Percentiles rank a stretch among this genome's conserved stretches.
These are phyloP conservation scores for Rhynchonycteris naso DNA, from an alignment of 2,797 vertebrate species.

Conservation along the genomic window DNA sequence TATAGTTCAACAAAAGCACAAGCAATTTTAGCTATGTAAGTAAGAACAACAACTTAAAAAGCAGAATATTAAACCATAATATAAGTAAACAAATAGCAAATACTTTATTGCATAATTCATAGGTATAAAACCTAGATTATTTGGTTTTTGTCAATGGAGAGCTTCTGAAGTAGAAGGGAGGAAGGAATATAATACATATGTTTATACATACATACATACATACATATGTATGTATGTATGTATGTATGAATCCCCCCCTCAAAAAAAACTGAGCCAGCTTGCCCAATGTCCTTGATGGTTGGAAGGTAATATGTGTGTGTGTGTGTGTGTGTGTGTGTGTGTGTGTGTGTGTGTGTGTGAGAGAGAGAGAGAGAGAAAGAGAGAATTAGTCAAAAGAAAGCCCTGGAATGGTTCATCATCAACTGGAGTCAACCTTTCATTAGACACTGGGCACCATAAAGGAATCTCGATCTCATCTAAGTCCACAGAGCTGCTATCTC, in stretches of 20 bases:
- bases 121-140: background rate
- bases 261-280: background rate
- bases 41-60: constrained; percentile 22
- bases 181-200: background rate
- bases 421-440: background rate
- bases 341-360: no score
- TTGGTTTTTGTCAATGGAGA: background rate
- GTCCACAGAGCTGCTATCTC: background rate
- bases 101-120: background rate
- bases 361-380: no score
- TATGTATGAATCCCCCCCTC: no score
- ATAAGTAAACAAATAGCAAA: constrained; percentile 3
- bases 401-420: background rate
- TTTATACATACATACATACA: no score
- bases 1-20: background rate
- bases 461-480: background rate
- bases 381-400: background rate
- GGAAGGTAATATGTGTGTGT: background rate
- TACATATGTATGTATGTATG: no score
- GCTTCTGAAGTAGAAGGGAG: background rate
- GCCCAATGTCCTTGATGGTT: background rate
- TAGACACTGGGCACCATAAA: background rate
- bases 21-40: background rate
- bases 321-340: background rate
- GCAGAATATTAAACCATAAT: background rate